Conservation (phyloP, 1,140 invertebrate species). For the Dendroctonus ponderosae region DNA sequence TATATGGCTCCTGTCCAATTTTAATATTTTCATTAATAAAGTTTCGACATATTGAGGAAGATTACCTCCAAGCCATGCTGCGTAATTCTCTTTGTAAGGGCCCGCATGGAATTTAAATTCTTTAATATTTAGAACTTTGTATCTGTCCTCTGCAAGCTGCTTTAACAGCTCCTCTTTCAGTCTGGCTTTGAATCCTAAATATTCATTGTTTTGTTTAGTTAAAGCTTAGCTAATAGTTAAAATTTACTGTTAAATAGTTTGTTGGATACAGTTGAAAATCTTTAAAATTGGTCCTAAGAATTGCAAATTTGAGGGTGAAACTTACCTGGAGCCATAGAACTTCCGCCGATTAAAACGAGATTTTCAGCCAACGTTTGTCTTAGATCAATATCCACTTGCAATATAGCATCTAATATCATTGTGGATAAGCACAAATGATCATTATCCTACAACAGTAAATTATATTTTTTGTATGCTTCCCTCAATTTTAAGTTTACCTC, state of each 20-base stretch:
- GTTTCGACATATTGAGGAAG: background rate
- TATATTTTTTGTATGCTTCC: background rate
- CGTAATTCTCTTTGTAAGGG: slow-evolving; percentile 81
- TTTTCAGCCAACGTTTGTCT: slow-evolving; percentile 73
- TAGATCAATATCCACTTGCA: slow-evolving; percentile 73
- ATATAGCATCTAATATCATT: slow-evolving; percentile 79
- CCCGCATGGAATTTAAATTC: slow-evolving; percentile 76
- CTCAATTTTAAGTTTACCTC: slow-evolving; percentile 42
- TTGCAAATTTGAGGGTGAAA: background rate
- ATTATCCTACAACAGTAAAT: slow-evolving; percentile 56
- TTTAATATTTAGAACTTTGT: slow-evolving; percentile 64
- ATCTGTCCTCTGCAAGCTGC: slow-evolving; percentile 62
- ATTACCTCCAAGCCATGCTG: slow-evolving; percentile 78
- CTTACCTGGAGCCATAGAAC: slow-evolving; percentile 67
- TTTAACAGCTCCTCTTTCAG: slow-evolving; percentile 71
- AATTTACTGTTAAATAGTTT: no score
- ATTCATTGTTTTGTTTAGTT: background rate
- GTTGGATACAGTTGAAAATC: no score
- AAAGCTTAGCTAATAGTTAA: no score
- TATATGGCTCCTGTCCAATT: slow-evolving; percentile 70
- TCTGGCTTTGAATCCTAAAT: slow-evolving; percentile 65
- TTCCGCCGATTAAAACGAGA: slow-evolving; percentile 82
- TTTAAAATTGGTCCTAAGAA: background rate
- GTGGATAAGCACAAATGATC: slow-evolving; percentile 80
- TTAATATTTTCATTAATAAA: background rate